phyloP scores from a whole-genome alignment of 2,888 invertebrate species.

The Oscheius sp. region DNA sequence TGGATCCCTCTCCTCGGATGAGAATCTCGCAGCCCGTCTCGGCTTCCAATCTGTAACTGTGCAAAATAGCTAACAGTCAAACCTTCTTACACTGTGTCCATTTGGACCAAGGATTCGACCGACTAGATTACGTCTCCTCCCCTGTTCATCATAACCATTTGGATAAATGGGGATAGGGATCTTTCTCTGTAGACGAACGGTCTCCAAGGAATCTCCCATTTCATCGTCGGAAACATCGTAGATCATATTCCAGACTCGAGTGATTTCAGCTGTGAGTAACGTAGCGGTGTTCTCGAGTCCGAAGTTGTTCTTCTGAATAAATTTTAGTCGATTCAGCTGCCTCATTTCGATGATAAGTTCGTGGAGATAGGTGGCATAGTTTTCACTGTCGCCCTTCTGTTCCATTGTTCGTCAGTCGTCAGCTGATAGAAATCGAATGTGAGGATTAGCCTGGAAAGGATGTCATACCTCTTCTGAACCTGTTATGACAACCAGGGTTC shows the following conservation, averaged over 20 bases:
- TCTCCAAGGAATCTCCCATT: neutral
- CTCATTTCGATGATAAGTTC: slow-evolving; percentile 9
- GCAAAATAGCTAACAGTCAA: too few species aligned
- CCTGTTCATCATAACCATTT: neutral
- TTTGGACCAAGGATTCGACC: slow-evolving; percentile 40
- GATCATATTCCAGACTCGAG: slow-evolving; percentile 5
- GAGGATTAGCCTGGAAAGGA: too few species aligned
- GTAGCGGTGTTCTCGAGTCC: neutral
- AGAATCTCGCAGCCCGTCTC: slow-evolving; percentile 54
- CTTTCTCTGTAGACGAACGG: slow-evolving; percentile 6
- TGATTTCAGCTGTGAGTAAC: slow-evolving; percentile 4
- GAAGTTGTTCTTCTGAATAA: neutral
- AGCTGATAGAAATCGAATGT: neutral
- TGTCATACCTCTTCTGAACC: too few species aligned
- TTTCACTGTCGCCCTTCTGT: slow-evolving; percentile 4
- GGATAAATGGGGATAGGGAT: neutral
- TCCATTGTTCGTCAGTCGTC: neutral
- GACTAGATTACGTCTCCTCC: neutral
- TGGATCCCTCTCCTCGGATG: slow-evolving; percentile 60
- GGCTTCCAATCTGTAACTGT: too few species aligned
- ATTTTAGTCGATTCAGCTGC: slow-evolving; percentile 6
- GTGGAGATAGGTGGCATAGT: neutral
- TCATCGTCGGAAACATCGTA: neutral
- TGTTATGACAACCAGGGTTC: too few species aligned
- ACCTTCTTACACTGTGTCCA: slow-evolving; percentile 59